Percentiles rank a stretch among this genome's conserved stretches.
Conservation (phyloP, 2,888 invertebrate genomes). For the Lepidochitona cinerea region DNA sequence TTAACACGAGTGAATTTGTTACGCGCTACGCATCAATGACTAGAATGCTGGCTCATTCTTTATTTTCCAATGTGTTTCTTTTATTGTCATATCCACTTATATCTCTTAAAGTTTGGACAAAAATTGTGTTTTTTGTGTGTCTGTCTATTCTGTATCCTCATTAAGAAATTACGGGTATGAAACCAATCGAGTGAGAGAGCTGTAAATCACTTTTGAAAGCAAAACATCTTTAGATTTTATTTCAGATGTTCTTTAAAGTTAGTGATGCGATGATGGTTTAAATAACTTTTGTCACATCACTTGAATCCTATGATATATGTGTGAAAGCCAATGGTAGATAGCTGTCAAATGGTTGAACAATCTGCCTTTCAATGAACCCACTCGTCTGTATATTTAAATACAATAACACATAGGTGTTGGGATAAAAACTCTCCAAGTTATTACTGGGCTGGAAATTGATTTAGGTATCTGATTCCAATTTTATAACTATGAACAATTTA, state of each 20-base stretch:
- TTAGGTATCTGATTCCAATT: too few relatives aligned
- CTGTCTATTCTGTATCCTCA: not conserved
- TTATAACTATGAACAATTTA: too few relatives aligned
- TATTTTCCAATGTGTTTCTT: too few relatives aligned
- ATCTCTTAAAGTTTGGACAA: not conserved
- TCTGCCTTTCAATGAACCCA: not conserved
- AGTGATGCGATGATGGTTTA: not conserved
- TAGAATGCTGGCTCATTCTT: too few relatives aligned
- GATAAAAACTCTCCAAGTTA: too few relatives aligned
- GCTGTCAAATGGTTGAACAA: too few relatives aligned
- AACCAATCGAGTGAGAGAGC: not conserved
- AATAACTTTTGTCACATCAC: not conserved
- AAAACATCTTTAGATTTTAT: not conserved
- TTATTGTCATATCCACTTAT: not conserved
- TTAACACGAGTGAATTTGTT: too few relatives aligned
- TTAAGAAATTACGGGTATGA: not conserved
- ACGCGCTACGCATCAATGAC: too few relatives aligned
- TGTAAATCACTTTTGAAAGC: not conserved
- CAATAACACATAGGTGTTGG: too few relatives aligned
- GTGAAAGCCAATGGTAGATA: too few relatives aligned
- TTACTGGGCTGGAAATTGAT: too few relatives aligned
- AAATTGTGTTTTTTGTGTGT: not conserved
- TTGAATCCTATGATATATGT: not conserved
- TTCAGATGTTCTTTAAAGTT: not conserved
- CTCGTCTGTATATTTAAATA: not conserved